Conservation (phyloP, 1,140 invertebrate genomes). For the Trichonephila inaurata region DNA sequence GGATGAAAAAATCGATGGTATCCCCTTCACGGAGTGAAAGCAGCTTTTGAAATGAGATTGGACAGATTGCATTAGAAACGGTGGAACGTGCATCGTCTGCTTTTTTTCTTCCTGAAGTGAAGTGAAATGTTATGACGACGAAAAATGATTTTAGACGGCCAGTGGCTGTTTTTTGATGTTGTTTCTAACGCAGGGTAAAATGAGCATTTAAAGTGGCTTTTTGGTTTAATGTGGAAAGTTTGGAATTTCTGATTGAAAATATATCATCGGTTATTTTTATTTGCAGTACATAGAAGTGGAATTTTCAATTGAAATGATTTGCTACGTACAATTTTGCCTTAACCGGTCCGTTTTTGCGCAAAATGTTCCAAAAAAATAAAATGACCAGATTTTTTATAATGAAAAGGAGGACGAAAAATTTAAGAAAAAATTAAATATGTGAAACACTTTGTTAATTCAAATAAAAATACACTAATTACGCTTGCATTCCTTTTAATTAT, state of each 20-base stretch:
- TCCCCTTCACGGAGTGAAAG: neutral
- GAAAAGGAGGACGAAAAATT: no score
- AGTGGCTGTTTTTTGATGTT: neutral
- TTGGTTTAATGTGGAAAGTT: neutral
- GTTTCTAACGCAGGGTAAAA: neutral
- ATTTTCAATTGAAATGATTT: no score
- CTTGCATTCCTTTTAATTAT: no score
- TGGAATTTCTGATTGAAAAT: neutral
- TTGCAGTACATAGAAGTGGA: no score
- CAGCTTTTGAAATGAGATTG: slow-evolving; percentile 46
- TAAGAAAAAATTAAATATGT: no score
- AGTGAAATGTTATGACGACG: slow-evolving; percentile 32
- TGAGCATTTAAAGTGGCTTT: neutral
- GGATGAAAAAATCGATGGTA: neutral
- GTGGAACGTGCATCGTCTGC: slow-evolving; percentile 20
- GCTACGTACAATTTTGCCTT: no score
- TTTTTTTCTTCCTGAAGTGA: slow-evolving; percentile 39
- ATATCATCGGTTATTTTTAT: no score
- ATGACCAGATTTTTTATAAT: no score
- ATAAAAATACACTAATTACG: no score
- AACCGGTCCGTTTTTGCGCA: no score
- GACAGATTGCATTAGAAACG: slow-evolving; percentile 54
- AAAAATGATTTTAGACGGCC: slow-evolving; percentile 16
- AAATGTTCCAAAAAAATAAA: no score
- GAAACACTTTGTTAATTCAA: no score